Percentiles rank a stretch among this genome's conserved stretches.
Conservation (phyloP, 1,140 invertebrate species). For the Drosophila tropicalis region DNA sequence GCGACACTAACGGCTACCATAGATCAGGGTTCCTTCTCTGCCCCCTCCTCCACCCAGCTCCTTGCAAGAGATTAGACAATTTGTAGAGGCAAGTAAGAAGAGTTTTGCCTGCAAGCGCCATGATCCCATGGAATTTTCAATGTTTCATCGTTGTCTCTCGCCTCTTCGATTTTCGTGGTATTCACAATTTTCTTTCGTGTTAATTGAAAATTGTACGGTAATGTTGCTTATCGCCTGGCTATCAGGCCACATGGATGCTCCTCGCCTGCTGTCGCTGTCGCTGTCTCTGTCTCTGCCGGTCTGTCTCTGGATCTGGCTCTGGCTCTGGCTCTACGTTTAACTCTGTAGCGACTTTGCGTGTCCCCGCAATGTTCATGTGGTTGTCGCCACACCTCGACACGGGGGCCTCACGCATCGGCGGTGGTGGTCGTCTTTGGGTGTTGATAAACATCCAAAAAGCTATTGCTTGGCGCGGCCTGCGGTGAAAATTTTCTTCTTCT, state of each 20-base stretch:
- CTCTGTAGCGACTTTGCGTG: constrained; percentile 50
- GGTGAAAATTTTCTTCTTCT: constrained; percentile 72
- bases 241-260: constrained; percentile 42
- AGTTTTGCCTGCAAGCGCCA: constrained; percentile 68
- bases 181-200: constrained; percentile 67
- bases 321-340: not conserved
- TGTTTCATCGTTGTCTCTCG: constrained; percentile 10
- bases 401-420: constrained; percentile 61
- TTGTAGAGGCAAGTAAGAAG: constrained; percentile 55
- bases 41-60: constrained; percentile 2
- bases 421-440: constrained; percentile 38
- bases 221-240: constrained; percentile 74
- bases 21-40: constrained; percentile 52
- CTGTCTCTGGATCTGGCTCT: not conserved
- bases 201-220: constrained; percentile 81
- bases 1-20: constrained; percentile 67
- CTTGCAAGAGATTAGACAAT: constrained; percentile 69
- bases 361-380: constrained; percentile 27
- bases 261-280: constrained; percentile 18
- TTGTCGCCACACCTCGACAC: constrained; percentile 19
- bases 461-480: constrained; percentile 38
- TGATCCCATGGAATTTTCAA: constrained; percentile 47
- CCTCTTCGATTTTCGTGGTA: constrained; percentile 11
- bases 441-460: constrained; percentile 59
- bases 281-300: constrained; percentile 11